Evolutionary conservation across 2,113 vertebrate species (phyloP).

Genomic region (Scytalopus superciliaris): DNA sequence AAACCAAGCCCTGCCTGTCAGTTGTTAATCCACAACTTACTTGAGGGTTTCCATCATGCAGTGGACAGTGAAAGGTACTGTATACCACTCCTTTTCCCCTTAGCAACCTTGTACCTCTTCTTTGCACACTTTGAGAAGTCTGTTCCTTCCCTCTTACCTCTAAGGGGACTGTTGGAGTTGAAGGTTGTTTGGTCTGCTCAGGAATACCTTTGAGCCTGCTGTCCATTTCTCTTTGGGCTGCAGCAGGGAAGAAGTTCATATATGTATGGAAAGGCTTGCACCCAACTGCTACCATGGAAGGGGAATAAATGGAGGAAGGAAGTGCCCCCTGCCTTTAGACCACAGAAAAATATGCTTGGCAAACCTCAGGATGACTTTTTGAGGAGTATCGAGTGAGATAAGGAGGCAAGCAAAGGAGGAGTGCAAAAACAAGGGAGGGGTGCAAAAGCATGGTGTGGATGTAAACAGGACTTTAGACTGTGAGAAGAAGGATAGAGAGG

Average conservation of each 20-base stretch:
- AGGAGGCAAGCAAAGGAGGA: background rate
- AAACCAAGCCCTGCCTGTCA: rapidly evolving
- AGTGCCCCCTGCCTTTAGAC: background rate
- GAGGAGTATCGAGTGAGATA: background rate
- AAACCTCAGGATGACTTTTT: background rate
- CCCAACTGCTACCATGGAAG: background rate
- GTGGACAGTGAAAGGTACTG: background rate
- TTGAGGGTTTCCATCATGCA: background rate
- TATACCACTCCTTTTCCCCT: background rate
- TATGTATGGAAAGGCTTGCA: background rate
- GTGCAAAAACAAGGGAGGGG: background rate
- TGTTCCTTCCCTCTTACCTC: background rate
- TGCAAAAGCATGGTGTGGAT: background rate
- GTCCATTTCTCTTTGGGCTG: background rate
- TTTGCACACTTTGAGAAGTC: background rate
- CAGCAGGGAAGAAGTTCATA: background rate
- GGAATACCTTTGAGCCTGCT: background rate
- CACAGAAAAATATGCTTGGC: background rate
- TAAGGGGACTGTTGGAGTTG: background rate
- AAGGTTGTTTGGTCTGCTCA: background rate
- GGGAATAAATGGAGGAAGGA: background rate
- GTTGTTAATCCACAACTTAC: background rate
- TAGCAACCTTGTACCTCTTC: background rate
- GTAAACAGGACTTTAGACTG: background rate
- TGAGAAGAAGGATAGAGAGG: background rate